Evolutionary conservation across 1,140 invertebrate species (phyloP).

Genomic region (Hylaeus volcanicus): DNA sequence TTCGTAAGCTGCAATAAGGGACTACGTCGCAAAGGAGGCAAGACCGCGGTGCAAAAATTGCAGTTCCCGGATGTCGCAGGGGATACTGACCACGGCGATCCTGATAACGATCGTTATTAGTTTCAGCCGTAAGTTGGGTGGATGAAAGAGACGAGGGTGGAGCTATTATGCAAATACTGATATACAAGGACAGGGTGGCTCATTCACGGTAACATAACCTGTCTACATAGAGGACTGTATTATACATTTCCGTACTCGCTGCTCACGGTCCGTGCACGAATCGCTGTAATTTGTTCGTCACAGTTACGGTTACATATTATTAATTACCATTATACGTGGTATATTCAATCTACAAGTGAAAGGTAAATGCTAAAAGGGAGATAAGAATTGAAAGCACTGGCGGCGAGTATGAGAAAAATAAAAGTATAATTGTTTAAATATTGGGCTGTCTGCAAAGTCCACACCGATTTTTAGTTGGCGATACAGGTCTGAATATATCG

Average conservation of each 20-base stretch:
- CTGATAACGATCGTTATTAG: constrained; percentile 4
- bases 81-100: not conserved
- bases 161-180: constrained; percentile 21
- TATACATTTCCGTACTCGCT: constrained; percentile 1
- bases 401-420: no score
- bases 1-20: constrained; percentile 27
- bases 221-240: not conserved
- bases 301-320: constrained; percentile 15
- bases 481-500: no score
- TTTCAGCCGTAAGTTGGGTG: not conserved
- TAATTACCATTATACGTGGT: constrained; percentile 11
- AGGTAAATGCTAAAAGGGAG: no score
- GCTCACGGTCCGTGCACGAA: constrained; percentile 5
- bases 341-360: no score
- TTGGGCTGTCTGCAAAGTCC: no score
- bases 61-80: constrained; percentile 1
- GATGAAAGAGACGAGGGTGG: not conserved
- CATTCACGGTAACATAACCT: not conserved
- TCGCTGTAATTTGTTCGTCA: constrained; percentile 29
- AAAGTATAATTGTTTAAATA: no score
- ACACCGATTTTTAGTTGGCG: no score
- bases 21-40: not conserved
- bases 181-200: not conserved
- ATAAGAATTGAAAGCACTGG: no score
- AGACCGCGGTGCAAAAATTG: constrained; percentile 14